phyloP scores from a whole-genome alignment of 2,797 vertebrate species.

The Sebastes glaucus region DNA sequence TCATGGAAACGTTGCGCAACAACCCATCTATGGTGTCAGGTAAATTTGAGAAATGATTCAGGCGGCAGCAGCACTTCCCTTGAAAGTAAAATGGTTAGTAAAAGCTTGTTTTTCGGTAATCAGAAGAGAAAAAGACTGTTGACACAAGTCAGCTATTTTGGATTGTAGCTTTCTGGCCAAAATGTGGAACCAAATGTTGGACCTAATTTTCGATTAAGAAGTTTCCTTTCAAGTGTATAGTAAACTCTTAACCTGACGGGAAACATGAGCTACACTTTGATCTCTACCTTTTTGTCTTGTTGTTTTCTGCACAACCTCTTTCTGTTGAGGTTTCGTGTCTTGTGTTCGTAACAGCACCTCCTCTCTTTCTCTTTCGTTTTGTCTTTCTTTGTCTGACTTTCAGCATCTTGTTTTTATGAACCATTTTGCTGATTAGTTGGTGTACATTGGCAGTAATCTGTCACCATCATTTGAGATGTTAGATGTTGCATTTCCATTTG shows the following conservation, averaged over 20 bases:
- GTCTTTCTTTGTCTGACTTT: neutral
- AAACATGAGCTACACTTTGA: neutral
- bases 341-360: neutral
- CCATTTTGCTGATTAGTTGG: neutral
- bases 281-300: neutral
- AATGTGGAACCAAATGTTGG: neutral
- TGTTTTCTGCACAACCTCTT: neutral
- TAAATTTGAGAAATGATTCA: slow-evolving; percentile 49
- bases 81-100: neutral
- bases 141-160: neutral
- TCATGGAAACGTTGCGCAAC: slow-evolving; percentile 90
- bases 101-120: neutral
- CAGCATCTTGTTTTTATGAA: neutral
- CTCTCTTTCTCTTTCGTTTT: neutral
- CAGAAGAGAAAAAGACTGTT: neutral
- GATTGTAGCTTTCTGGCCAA: neutral
- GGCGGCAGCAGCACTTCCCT: neutral
- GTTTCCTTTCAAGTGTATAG: neutral
- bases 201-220: neutral
- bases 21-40: slow-evolving; percentile 87
- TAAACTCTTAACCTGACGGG: neutral
- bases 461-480: neutral
- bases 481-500: neutral
- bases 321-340: neutral
- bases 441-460: neutral